Conservation (phyloP, 2,888 invertebrate species). For the Myopa tessellatipennis region DNA sequence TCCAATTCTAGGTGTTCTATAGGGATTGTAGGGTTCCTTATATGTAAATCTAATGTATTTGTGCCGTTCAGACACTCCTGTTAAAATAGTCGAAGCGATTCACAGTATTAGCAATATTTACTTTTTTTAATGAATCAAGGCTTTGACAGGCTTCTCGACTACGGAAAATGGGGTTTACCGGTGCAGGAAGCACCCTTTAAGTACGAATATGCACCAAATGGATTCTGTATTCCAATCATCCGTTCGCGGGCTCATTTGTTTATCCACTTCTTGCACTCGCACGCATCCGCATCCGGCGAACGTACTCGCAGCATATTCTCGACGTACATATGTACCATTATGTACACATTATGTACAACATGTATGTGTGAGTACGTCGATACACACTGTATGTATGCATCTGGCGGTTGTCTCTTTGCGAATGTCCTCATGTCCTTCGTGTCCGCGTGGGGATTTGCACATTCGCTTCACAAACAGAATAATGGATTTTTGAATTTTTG, state of each 20-base stretch:
- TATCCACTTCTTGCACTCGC: neutral
- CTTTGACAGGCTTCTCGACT: no score
- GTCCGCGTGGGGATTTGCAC: conserved; percentile 65
- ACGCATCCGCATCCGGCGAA: neutral
- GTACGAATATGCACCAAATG: no score
- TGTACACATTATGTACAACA: neutral
- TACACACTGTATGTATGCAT: conserved; percentile 39
- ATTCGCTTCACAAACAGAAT: conserved; percentile 63
- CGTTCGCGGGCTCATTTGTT: neutral
- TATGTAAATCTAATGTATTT: no score
- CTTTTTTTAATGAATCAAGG: no score
- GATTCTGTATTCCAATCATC: neutral
- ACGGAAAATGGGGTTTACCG: no score
- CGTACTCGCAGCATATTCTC: neutral
- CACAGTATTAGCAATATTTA: neutral
- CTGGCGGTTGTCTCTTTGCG: conserved; percentile 57
- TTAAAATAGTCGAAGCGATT: neutral
- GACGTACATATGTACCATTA: neutral
- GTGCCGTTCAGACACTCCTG: conserved; percentile 19
- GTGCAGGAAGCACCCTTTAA: no score
- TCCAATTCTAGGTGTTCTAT: neutral
- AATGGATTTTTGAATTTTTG: conserved; percentile 58
- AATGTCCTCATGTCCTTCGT: conserved; percentile 61
- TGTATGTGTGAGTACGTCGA: conserved; percentile 31
- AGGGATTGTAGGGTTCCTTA: no score